Conservation (phyloP, 2,797 vertebrate species). For the Mus minutoides region DNA sequence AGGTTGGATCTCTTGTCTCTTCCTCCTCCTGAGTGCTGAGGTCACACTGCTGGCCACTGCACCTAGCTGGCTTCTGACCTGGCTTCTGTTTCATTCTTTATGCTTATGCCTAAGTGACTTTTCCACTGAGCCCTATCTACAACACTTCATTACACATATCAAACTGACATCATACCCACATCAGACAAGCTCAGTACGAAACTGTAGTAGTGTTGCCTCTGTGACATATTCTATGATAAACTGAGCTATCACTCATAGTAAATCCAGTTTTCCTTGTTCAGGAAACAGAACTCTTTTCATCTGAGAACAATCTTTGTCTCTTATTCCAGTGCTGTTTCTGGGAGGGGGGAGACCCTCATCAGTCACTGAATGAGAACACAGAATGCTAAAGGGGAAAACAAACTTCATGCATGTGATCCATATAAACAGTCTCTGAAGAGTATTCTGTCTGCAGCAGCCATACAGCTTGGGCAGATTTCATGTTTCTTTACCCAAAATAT, state of each 20-base stretch:
- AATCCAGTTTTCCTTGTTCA: background rate
- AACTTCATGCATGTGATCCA: background rate
- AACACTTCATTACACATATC: background rate
- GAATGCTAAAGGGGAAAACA: background rate
- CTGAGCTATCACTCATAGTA: background rate
- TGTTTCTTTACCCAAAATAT: slow-evolving; percentile 40
- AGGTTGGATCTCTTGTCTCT: background rate
- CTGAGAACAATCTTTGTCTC: background rate
- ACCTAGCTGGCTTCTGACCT: background rate
- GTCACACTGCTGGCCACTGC: background rate
- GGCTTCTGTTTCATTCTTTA: background rate
- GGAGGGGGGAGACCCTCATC: background rate
- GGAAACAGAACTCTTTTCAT: background rate
- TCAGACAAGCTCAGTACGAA: background rate
- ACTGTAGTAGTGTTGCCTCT: background rate
- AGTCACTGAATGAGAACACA: background rate
- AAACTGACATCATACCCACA: background rate
- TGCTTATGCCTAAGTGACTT: background rate
- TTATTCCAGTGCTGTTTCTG: background rate
- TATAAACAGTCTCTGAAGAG: background rate
- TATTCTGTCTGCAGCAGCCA: slow-evolving; percentile 34
- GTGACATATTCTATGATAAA: background rate
- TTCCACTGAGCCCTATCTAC: no score
- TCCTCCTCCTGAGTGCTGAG: background rate
- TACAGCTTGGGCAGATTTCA: background rate